phyloP scores from a whole-genome alignment of 92 coral and sea anemone species.

The Palythoa grandiflora region DNA sequence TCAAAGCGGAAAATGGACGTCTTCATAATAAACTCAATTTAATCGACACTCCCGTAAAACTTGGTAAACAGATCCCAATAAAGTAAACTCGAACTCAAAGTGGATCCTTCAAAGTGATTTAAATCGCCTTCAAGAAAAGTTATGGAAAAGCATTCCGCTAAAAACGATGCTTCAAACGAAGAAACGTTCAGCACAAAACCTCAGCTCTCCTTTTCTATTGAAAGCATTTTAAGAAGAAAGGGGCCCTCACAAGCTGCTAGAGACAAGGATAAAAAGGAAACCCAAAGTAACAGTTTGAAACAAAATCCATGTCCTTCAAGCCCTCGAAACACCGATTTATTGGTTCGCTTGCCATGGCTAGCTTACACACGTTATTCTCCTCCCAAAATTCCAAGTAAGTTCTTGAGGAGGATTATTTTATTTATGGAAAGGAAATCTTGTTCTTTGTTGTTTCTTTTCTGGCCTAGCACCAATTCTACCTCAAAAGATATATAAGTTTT shows the following conservation, averaged over 20 bases:
- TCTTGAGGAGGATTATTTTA: not conserved
- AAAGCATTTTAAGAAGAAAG: conserved; percentile 73
- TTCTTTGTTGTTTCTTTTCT: conserved; percentile 6
- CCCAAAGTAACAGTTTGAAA: not conserved
- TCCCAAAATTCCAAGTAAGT: conserved; percentile 99
- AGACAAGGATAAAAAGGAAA: not conserved
- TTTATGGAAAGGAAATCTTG: no score
- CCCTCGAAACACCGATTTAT: conserved; percentile 39
- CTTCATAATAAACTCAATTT: conserved; percentile 18
- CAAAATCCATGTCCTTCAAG: not conserved
- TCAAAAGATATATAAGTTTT: not conserved
- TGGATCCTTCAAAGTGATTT: not conserved
- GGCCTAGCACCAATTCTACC: not conserved
- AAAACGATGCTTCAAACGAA: conserved; percentile 15
- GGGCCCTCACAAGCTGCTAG: conserved; percentile 12
- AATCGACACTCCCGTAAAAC: conserved; percentile 32
- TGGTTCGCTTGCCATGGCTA: conserved; percentile 83
- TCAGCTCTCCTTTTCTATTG: conserved; percentile 84
- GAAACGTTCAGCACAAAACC: conserved; percentile 25
- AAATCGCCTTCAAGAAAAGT: not conserved
- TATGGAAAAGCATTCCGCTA: conserved; percentile 10
- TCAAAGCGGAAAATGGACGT: conserved; percentile 40
- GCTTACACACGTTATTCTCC: conserved; percentile 94
- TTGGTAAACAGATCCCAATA: conserved; percentile 25
- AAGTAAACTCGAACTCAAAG: conserved; percentile 10